Evolutionary conservation across 2,888 invertebrate genomes (phyloP), one percentile per base, ranked within the genome.

Genomic region (Norana najaformis): DNA sequence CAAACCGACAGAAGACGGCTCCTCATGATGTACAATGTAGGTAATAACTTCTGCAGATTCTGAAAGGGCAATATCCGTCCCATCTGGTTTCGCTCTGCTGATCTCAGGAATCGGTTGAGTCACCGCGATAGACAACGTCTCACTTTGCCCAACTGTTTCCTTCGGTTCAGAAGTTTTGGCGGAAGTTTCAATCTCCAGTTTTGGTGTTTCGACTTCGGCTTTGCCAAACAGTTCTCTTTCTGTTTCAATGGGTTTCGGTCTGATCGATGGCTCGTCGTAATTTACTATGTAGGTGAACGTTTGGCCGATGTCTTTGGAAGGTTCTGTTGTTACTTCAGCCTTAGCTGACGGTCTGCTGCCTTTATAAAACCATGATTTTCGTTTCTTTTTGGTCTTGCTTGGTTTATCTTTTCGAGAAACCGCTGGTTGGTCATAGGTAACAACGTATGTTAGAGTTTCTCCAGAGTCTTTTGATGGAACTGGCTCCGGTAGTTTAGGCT

Each of bases 201-300:
- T 69, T 13, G 30, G 69, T 30, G 16, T n/a, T n/a, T 69, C n/a
- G n/a, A 69, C 69, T 6, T 69, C 69, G n/a, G 69, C 69, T 69
- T 69, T 69, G n/a, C 69, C 30, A 69, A n/a, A 8, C 69, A 69
- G 16, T 69, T 69, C 30, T 23, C 2, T 53, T 41, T 41, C 47
- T 47, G 47, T 23, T n/a, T 69, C n/a, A n/a, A 8, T 0, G 2
- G 69, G 69, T 69, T 69, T 30, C n/a, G n/a, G 83, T 13, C 85
- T 37, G 35, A 23, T 8, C 18, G 37, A 85, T 36, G 85, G 85
- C 37, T 85, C 85, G 36, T 85, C 37, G 37, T 85, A 85, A 23
- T 85, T 85, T 35, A 85, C 85, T 16, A 85, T 85, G 85, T 85
- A 85, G 35, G 85, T 85, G 85, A 85, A 36, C 8, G 85, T 85